Evolutionary conservation across 1,140 invertebrate genomes (phyloP).

Genomic region (Drosophila quadrilineata): DNA sequence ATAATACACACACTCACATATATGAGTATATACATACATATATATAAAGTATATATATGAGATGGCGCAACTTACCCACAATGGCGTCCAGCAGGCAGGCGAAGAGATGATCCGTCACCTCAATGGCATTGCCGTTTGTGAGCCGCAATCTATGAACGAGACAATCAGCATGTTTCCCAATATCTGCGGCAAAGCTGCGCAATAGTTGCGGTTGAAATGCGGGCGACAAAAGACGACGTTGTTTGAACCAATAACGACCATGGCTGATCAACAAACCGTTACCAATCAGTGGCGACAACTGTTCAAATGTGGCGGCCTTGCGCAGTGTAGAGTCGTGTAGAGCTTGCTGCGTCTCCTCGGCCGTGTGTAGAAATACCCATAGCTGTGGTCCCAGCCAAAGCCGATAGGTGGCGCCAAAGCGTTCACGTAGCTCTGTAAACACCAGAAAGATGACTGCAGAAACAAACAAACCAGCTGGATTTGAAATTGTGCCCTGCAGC

Average conservation of each 20-base stretch:
- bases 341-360: constrained; percentile 65
- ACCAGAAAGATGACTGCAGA: constrained; percentile 59
- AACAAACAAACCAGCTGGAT: background rate
- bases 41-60: too few relatives aligned
- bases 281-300: constrained; percentile 62
- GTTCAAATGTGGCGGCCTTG: constrained; percentile 60
- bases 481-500: background rate
- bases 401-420: constrained; percentile 57
- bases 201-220: constrained; percentile 62
- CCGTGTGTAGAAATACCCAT: constrained; percentile 70
- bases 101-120: constrained; percentile 64
- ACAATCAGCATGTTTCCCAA: constrained; percentile 45
- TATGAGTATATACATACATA: too few relatives aligned
- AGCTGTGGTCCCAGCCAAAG: constrained; percentile 68
- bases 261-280: constrained; percentile 70
- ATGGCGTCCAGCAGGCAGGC: constrained; percentile 70
- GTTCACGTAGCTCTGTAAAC: constrained; percentile 53
- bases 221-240: constrained; percentile 60
- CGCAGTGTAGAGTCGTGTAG: constrained; percentile 55
- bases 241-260: constrained; percentile 53
- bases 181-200: constrained; percentile 32
- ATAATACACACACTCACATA: background rate
- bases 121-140: constrained; percentile 20
- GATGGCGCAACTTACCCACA: constrained; percentile 40
- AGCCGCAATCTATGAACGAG: constrained; percentile 38